Evolutionary conservation across 2,797 vertebrate genomes (phyloP), one percentile per base, ranked within the genome.

Genomic region (Geotrypetes seraphini): DNA sequence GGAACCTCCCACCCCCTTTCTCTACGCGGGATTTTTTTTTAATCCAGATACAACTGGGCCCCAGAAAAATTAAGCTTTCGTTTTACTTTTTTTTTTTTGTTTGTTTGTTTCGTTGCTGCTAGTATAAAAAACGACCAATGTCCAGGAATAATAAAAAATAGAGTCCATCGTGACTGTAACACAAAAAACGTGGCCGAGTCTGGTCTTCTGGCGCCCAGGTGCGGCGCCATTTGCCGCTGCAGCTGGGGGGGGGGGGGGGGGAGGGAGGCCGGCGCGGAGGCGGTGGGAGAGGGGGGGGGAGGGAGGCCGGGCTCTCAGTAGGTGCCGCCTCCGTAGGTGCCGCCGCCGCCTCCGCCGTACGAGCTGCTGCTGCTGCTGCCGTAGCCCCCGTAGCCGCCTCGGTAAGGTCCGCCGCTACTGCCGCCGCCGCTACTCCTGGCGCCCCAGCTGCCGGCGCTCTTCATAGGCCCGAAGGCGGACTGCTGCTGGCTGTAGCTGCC

Each of bases 381-480:
- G 47, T 91, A 90, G 60, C 91, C 81, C 23, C 78, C 82, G 50
- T 94, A 94, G 25, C 90, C 86, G 30, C 87, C 89, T 53, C 80
- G 69, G 87, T 97, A 96, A 31, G 93, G 93, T 66, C 87, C 89
- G 27, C 77, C 81, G 81, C 77, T 83, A 84, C 84, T 95, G 73
- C 87, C 89, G 27, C 77, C 81, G 81, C 77, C 83, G 84, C 84
- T 95, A 73, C 89, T 85, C 73, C 84, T 78, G 24, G 72, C 71
- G 29, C 78, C 86, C 63, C 69, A 68, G 64, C 29, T 71, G 58
- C 68, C 79, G 37, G 75, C 78, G 54, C 83, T 59, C 65, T 96
- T 97, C 90, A 96, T 91, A 30, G 94, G 92, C 23, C 92, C 92
- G 25, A 97, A 96, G 5, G 86, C 85, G 19, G 91, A 90, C 24